Percentiles rank a stretch among this genome's conserved stretches.
phyloP scores from a whole-genome alignment of 2,888 invertebrate species.

The Diarsia rubi region DNA sequence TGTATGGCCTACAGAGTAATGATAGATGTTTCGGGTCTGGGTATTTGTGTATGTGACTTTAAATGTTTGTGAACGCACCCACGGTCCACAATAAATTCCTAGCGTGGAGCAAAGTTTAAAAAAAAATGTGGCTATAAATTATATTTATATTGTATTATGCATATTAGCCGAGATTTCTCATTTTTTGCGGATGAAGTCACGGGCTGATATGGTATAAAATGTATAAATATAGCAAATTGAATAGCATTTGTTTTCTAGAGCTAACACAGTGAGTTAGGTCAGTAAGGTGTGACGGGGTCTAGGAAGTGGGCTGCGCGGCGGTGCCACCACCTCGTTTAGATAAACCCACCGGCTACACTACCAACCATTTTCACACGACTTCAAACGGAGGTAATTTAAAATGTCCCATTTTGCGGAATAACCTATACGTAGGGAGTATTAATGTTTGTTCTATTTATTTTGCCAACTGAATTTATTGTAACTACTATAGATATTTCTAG shows the following conservation, averaged over 20 bases:
- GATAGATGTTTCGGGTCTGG: too few species aligned
- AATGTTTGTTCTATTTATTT: slow-evolving; percentile 58
- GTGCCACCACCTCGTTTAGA: slow-evolving; percentile 71
- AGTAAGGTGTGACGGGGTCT: slow-evolving; percentile 44
- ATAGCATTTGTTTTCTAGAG: slow-evolving; percentile 46
- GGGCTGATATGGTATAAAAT: slow-evolving; percentile 4
- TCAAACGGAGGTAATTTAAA: slow-evolving; percentile 74
- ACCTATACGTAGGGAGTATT: slow-evolving; percentile 56
- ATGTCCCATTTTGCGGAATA: slow-evolving; percentile 64
- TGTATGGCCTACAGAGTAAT: too few species aligned
- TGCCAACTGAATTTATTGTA: slow-evolving; percentile 49
- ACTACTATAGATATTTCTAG: slow-evolving; percentile 46
- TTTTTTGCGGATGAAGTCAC: too few species aligned
- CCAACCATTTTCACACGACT: slow-evolving; percentile 70
- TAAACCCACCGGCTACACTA: slow-evolving; percentile 65
- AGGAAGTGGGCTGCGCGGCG: slow-evolving; percentile 32
- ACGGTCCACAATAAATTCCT: too few species aligned
- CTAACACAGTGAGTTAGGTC: slow-evolving; percentile 41
- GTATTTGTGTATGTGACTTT: too few species aligned
- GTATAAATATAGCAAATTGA: slow-evolving; percentile 46
- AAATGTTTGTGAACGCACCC: too few species aligned
- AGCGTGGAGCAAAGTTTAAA: too few species aligned
- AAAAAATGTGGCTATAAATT: too few species aligned
- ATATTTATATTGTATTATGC: too few species aligned
- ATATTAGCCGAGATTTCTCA: too few species aligned